Evolutionary conservation across 2,797 vertebrate species (phyloP).

Genomic region (Poeciliopsis gracilis): DNA sequence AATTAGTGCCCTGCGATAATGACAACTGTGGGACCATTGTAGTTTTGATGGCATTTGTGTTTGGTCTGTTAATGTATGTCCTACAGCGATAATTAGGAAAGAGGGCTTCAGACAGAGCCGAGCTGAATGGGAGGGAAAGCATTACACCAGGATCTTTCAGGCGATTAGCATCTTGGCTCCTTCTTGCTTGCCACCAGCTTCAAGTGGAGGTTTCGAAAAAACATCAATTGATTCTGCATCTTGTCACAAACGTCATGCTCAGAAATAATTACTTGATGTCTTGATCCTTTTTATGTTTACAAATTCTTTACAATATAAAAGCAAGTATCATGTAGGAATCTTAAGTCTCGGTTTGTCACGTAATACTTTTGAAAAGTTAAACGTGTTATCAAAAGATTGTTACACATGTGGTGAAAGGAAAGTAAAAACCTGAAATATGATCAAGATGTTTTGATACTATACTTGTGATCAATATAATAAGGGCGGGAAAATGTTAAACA

Average conservation of each 20-base stretch:
- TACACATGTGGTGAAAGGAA: background rate
- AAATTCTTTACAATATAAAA: conserved; percentile 39
- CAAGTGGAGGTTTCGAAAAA: conserved; percentile 80
- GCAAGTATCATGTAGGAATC: conserved; percentile 28
- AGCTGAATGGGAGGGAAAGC: conserved; percentile 69
- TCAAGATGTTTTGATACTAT: background rate
- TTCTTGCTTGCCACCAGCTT: conserved; percentile 65
- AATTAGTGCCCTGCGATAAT: conserved; percentile 67
- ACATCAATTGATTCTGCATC: conserved; percentile 77
- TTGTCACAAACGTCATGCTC: conserved; percentile 34
- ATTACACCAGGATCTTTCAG: conserved; percentile 75
- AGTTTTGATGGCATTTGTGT: conserved; percentile 75
- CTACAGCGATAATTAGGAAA: conserved; percentile 79
- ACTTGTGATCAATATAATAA: background rate
- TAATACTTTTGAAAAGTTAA: background rate
- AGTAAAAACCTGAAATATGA: background rate
- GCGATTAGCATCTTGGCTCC: conserved; percentile 74
- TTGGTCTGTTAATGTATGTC: conserved; percentile 77
- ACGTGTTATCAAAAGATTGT: background rate
- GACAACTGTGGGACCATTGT: conserved; percentile 60
- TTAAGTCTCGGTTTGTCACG: background rate
- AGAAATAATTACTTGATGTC: conserved; percentile 55
- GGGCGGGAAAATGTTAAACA: background rate
- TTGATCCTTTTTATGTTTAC: conserved; percentile 73
- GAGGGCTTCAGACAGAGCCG: conserved; percentile 66